Percentiles rank a stretch among this genome's conserved stretches.
Evolutionary conservation across 2,888 invertebrate genomes (phyloP).

Genomic region (Oligia strigilis): DNA sequence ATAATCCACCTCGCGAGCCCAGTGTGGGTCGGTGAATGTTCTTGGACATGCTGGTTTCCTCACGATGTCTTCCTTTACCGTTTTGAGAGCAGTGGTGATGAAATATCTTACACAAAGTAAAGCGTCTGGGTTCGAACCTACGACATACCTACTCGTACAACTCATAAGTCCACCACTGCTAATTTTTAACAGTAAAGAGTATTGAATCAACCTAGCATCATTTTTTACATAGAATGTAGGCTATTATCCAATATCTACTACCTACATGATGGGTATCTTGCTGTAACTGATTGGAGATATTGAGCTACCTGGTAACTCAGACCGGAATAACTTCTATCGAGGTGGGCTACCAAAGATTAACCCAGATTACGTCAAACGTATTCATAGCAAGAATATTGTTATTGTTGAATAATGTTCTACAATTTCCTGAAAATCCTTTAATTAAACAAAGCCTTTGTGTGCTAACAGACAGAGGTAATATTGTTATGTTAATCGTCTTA

Average conservation of each 20-base stretch:
- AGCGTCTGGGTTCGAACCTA: too few species aligned
- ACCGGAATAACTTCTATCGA: background rate
- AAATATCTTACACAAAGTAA: too few species aligned
- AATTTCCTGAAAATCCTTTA: conserved; percentile 18
- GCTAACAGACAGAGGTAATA: background rate
- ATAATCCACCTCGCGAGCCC: too few species aligned
- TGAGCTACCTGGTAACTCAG: background rate
- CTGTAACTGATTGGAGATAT: background rate
- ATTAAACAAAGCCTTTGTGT: conserved; percentile 5
- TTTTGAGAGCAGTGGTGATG: too few species aligned
- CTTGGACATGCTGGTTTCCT: too few species aligned
- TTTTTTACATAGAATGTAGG: background rate
- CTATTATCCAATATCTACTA: background rate
- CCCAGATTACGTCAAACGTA: background rate
- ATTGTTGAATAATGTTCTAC: background rate
- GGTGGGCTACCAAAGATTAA: background rate
- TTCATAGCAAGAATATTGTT: background rate
- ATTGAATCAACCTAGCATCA: background rate
- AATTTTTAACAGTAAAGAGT: too few species aligned
- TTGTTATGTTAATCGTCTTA: conserved; percentile 2
- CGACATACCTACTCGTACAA: too few species aligned
- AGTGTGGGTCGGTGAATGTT: too few species aligned
- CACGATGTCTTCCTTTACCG: too few species aligned
- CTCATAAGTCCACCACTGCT: too few species aligned
- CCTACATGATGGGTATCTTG: background rate